Evolutionary conservation across 2,797 vertebrate species (phyloP).

Genomic region (Gambelia wislizenii): DNA sequence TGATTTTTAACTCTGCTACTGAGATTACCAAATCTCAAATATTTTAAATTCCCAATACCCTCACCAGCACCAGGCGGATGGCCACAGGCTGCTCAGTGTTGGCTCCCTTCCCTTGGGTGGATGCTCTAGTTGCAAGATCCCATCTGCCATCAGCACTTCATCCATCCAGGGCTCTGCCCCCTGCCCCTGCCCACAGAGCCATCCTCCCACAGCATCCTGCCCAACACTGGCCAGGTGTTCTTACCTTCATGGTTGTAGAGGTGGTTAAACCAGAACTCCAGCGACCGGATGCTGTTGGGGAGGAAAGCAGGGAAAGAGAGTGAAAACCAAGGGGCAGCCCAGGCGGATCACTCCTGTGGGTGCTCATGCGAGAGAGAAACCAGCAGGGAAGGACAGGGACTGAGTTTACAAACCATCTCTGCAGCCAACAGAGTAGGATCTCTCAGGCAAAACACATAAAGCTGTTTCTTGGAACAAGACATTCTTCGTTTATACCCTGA

Average conservation of each 20-base stretch:
- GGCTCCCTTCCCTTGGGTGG: background rate
- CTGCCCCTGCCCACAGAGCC: background rate
- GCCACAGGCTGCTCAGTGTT: background rate
- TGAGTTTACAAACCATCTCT: background rate
- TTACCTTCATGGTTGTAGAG: slow-evolving; percentile 96
- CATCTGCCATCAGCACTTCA: background rate
- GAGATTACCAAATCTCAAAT: too few relatives aligned
- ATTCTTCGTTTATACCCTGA: too few relatives aligned
- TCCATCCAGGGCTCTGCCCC: rapidly evolving
- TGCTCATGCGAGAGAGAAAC: background rate
- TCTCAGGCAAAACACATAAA: too few relatives aligned
- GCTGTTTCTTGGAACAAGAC: too few relatives aligned
- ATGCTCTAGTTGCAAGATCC: too few relatives aligned
- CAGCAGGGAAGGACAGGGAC: too few relatives aligned
- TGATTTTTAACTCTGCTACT: too few relatives aligned
- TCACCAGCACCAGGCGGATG: too few relatives aligned
- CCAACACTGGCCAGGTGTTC: background rate
- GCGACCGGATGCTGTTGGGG: slow-evolving; percentile 86
- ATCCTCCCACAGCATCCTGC: too few relatives aligned
- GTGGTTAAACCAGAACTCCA: slow-evolving; percentile 98
- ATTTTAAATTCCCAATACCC: too few relatives aligned
- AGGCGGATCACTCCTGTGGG: background rate
- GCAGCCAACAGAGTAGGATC: background rate
- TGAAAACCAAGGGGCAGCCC: background rate
- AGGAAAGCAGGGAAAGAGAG: background rate